Evolutionary conservation across 2,888 invertebrate species (phyloP).

Genomic region (Apantesis nais): DNA sequence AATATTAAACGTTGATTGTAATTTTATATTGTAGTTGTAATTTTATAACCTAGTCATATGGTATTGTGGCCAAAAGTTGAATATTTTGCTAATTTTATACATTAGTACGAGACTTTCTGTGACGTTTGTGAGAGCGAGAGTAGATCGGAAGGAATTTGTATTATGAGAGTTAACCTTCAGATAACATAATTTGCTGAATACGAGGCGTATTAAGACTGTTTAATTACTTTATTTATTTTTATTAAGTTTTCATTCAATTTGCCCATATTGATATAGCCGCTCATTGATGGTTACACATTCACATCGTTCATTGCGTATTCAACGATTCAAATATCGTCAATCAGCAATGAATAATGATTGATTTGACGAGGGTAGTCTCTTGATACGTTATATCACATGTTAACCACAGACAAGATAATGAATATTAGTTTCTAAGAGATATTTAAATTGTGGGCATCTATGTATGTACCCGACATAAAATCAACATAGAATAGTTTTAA

Average conservation of each 20-base stretch:
- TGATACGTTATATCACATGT: constrained; percentile 27
- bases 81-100: background rate
- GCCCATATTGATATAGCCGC: constrained; percentile 2
- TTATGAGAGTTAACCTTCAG: background rate
- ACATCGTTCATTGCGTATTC: constrained; percentile 21
- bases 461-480: background rate
- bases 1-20: too few relatives aligned
- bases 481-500: too few relatives aligned
- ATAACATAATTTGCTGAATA: constrained; percentile 17
- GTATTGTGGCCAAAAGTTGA: background rate
- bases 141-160: too few relatives aligned
- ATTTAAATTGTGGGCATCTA: background rate
- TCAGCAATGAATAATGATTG: constrained; percentile 27
- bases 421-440: background rate
- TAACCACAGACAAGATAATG: too few relatives aligned
- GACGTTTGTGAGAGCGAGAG: too few relatives aligned
- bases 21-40: too few relatives aligned
- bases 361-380: constrained; percentile 23
- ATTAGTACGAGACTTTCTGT: background rate
- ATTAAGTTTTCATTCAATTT: constrained; percentile 11
- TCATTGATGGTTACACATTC: background rate
- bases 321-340: constrained; percentile 22
- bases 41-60: too few relatives aligned
- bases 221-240: constrained; percentile 13
- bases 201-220: constrained; percentile 18